Base-by-base conservation (phyloP, 2,888 invertebrate species). In the Limnephilus lunatus region DNA sequence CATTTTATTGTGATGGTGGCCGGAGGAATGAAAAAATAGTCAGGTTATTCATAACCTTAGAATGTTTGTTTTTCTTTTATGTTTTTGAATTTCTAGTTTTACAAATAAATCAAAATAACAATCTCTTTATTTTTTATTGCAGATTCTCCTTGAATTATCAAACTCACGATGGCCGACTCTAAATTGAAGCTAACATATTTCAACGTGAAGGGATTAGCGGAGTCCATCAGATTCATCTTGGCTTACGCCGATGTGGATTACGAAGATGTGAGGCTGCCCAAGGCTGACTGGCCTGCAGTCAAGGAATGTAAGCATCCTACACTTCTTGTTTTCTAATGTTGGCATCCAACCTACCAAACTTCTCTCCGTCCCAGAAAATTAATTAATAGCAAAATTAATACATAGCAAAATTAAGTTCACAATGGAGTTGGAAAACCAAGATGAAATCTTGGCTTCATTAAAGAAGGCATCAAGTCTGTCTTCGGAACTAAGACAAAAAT, bases 161-260 rank as follows among this genome's bases (percentile, higher is more conserved):
- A 85, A 31, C 32, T 19, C 44, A 91, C 82, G 80, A 93, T 93
- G 93, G 86, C 92, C 14, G 93, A 92, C n/a, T 92, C 93, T 30
- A 93, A 93, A 91, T 91, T 91, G 68, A 93, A 92, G 85, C 82
- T 93, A n/a, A 93, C 93, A 12, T 93, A 93, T 81, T 93, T 93
- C 93, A 93, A 93, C 68, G 35, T 93, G 48, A 91, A 90, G 90
- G 93, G 93, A 3, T 31, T 93, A 1, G 92, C 87, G 2, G 93
- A 93, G 53, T 89, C 68, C 83, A 93, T 93, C 53, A 48, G 93
- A 35, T 93, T 90, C 82, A 92, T 92, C 4, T 93, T 93, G 25
- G 92, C 93, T 11, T 93, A 92, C 35, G 92, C 93, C 14, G 93
- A 92, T 88, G 93, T 92, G 7, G 93, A 93, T 3, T 93, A 89